Evolutionary conservation across 1,140 invertebrate genomes (phyloP).

Genomic region (Drosophila micromelanica): DNA sequence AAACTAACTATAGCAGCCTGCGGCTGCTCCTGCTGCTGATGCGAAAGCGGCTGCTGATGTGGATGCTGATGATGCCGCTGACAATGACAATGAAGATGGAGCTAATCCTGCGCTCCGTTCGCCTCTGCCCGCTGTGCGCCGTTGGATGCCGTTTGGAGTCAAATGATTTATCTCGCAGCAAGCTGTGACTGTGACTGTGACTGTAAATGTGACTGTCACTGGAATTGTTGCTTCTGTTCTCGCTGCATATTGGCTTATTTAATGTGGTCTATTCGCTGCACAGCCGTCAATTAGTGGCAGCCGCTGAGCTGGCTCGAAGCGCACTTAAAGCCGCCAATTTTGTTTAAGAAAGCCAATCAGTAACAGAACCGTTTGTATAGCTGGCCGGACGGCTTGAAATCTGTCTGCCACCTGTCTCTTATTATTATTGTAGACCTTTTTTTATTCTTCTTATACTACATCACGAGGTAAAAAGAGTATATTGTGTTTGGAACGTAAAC

Average conservation of each 20-base stretch:
- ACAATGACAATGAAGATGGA: slow-evolving; percentile 52
- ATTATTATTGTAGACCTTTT: too few species aligned
- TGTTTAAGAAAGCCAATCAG: too few species aligned
- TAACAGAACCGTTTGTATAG: too few species aligned
- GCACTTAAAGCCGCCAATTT: neutral
- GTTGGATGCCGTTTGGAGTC: slow-evolving; percentile 55
- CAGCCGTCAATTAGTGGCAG: slow-evolving; percentile 55
- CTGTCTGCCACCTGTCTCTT: too few species aligned
- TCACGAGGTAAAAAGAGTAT: too few species aligned
- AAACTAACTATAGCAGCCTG: slow-evolving; percentile 30
- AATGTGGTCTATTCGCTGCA: slow-evolving; percentile 25
- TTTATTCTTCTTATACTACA: too few species aligned
- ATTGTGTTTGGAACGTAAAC: too few species aligned
- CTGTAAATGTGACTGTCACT: neutral
- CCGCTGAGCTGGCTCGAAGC: slow-evolving; percentile 13
- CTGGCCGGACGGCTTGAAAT: too few species aligned
- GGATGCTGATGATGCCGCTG: slow-evolving; percentile 61
- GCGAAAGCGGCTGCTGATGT: slow-evolving; percentile 29
- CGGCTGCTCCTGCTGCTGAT: slow-evolving; percentile 11
- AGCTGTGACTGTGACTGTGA: slow-evolving; percentile 6
- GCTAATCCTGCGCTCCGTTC: slow-evolving; percentile 39
- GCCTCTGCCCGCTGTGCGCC: slow-evolving; percentile 45
- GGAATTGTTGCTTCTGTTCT: slow-evolving; percentile 12
- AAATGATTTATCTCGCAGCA: slow-evolving; percentile 73
- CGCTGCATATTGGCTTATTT: slow-evolving; percentile 23